Conservation (phyloP, 2,113 vertebrate genomes). For the Mungos mungo region DNA sequence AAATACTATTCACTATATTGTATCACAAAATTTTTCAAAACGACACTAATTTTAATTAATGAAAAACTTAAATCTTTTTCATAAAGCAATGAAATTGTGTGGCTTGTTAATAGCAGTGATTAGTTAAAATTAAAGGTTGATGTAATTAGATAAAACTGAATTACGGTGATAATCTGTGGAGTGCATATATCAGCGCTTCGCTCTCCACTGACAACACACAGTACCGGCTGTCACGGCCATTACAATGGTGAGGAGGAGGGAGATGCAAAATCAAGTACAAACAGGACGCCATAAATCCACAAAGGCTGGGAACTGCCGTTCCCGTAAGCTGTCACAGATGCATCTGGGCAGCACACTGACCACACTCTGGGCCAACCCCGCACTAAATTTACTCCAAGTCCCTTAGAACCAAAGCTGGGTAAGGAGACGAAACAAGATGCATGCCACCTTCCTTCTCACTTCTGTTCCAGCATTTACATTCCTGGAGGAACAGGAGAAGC, state of each 20-base stretch:
- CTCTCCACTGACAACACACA: background rate
- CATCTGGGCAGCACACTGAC: background rate
- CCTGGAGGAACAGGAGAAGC: background rate
- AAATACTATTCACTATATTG: background rate
- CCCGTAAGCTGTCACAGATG: background rate
- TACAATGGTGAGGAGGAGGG: background rate
- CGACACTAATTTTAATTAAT: constrained; percentile 24
- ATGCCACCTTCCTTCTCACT: background rate
- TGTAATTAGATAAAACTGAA: background rate
- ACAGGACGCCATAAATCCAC: background rate
- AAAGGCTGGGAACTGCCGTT: background rate
- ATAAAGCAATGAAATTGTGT: background rate
- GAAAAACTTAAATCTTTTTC: constrained; percentile 5
- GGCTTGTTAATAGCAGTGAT: constrained; percentile 17
- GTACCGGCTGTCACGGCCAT: background rate
- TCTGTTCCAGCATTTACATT: background rate
- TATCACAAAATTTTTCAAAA: background rate
- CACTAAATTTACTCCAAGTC: background rate
- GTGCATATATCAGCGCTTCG: background rate
- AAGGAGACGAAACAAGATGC: background rate
- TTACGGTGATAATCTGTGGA: background rate
- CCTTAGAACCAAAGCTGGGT: background rate
- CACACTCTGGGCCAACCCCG: background rate
- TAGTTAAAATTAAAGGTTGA: constrained; percentile 39
- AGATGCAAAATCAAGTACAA: background rate